Evolutionary conservation across 2,797 vertebrate species (phyloP), one percentile per base, ranked within the genome.

Genomic region (Oreochromis mossambicus): DNA sequence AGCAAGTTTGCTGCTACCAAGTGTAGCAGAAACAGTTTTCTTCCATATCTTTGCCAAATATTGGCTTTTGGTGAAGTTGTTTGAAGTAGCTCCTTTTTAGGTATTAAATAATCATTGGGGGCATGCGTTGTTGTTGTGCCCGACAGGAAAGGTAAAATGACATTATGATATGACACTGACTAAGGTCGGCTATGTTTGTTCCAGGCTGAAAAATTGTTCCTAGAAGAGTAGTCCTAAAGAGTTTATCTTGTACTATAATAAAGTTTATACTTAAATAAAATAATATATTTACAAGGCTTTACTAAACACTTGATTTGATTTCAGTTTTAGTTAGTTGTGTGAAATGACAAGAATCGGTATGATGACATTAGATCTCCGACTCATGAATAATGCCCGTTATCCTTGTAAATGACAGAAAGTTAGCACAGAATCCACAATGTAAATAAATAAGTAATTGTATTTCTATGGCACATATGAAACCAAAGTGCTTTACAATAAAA

Each of bases 401-500:
- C 48, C n/a, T 43, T 66, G 48, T 66, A 10, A 54, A 3, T 66
- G 36, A 32, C 21, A 10, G 24, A 41, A 78, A 15, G 4, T 43
- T 78, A 26, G 38, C 61, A 41, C 5, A 26, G 26, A 58, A 61
- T 19, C 32, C 46, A 32, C 4, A 29, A n/a, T 75, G 26, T 73
- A 32, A 68, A 41, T 15, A 68, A 68, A 68, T 43, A 24, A 73
- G 41, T 46, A 73, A 73, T 3, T 73, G 24, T 3, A 4, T 48
- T 73, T 73, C 15, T 73, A 73, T 48, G 29, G 68, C 43, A 48
- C 43, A 73, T 73, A 10, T 29, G 15, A 73, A 73, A 48, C 9
- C 9, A 73, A 48, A 43, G 63, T 68, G 63, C 36, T 68, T 68
- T 73, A 29, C 15, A 19, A 29, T 73, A 73, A 73, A 46, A 73